Conservation (phyloP, 2,797 vertebrate genomes). For the Syngnathus acus region DNA sequence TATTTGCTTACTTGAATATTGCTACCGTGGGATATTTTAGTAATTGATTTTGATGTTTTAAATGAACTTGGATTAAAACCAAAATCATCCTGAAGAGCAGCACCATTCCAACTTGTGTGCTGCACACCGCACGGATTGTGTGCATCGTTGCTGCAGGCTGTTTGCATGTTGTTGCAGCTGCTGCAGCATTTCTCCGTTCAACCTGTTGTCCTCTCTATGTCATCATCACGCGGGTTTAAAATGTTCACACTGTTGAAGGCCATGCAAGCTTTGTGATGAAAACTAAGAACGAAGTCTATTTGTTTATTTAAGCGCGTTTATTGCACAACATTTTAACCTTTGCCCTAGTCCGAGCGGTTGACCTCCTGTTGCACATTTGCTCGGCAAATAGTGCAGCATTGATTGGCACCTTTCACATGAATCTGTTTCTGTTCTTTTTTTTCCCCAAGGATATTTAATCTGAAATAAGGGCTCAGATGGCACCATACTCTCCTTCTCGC, state of each 20-base stretch:
- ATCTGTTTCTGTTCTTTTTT: slow-evolving; percentile 2
- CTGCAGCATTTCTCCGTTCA: background rate
- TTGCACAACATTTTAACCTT: slow-evolving; percentile 1
- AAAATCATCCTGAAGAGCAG: background rate
- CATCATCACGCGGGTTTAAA: background rate
- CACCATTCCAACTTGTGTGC: background rate
- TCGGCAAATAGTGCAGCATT: background rate
- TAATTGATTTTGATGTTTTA: no score
- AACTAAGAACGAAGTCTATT: background rate
- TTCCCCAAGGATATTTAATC: slow-evolving; percentile 2
- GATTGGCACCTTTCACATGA: background rate
- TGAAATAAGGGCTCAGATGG: slow-evolving; percentile 70
- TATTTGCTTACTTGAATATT: background rate
- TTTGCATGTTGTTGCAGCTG: slow-evolving; percentile 22
- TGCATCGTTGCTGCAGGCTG: slow-evolving; percentile 15
- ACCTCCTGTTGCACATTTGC: background rate
- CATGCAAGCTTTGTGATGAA: slow-evolving; percentile 3
- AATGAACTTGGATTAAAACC: no score
- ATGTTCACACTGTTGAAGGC: slow-evolving; percentile 23
- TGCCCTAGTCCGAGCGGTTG: background rate
- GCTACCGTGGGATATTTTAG: no score
- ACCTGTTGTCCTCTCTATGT: slow-evolving; percentile 4
- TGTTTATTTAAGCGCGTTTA: background rate
- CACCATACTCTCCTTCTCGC: slow-evolving; percentile 83
- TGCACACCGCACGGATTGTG: background rate